phyloP scores from a whole-genome alignment of 2,888 invertebrate genomes.

The Vannuccia rotundouncinata region DNA sequence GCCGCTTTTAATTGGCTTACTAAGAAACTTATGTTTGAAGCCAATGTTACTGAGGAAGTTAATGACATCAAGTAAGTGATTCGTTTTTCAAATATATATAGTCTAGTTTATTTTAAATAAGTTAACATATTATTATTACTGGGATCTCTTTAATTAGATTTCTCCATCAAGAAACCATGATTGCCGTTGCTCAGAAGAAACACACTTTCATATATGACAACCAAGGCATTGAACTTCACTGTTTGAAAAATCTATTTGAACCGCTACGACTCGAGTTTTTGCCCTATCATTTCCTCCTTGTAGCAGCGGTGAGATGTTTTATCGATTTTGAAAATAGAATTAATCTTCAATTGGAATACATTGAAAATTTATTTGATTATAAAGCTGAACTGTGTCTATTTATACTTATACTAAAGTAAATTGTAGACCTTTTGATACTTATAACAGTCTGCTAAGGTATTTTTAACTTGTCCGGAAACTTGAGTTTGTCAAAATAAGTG shows the following conservation, averaged over 20 bases:
- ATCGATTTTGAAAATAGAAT: background rate
- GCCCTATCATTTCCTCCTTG: slow-evolving; percentile 90
- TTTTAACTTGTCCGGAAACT: too few species aligned
- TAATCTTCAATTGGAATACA: background rate
- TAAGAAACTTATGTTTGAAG: slow-evolving; percentile 84
- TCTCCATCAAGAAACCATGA: slow-evolving; percentile 85
- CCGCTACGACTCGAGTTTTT: slow-evolving; percentile 81
- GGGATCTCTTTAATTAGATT: too few species aligned
- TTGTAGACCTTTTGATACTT: too few species aligned
- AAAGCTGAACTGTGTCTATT: too few species aligned
- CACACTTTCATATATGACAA: slow-evolving; percentile 96
- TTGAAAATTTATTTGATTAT: too few species aligned
- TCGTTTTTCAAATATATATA: background rate
- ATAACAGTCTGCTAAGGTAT: too few species aligned
- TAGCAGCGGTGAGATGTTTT: slow-evolving; percentile 65
- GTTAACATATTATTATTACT: too few species aligned
- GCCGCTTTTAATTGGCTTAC: slow-evolving; percentile 96
- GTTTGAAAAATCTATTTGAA: slow-evolving; percentile 75
- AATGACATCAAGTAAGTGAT: slow-evolving; percentile 70
- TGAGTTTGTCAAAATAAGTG: too few species aligned
- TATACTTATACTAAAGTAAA: too few species aligned
- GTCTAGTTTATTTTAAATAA: background rate
- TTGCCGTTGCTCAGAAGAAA: slow-evolving; percentile 89
- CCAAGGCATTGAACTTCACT: slow-evolving; percentile 90
- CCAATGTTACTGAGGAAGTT: slow-evolving; percentile 91